A percentile compares a stretch with the other conserved stretches of the same genome.
Conservation (phyloP, 2,888 invertebrate genomes). For the Gymnoscelis rufifasciata region DNA sequence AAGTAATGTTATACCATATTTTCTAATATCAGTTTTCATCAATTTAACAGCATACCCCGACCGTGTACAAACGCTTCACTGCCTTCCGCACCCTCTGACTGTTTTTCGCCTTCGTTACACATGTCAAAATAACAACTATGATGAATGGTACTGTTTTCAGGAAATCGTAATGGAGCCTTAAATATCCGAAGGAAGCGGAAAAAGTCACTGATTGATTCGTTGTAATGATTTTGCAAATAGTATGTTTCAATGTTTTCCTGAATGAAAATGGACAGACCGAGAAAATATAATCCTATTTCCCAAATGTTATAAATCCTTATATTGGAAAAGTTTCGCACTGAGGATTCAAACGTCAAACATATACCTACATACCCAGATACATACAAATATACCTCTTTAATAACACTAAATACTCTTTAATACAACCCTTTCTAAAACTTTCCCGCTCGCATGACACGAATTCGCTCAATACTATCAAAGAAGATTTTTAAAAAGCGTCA, state of each 20-base stretch:
- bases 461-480: neutral
- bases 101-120: conserved; percentile 75
- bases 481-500: neutral
- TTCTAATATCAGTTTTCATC: no score
- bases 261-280: no score
- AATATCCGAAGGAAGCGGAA: conserved; percentile 32
- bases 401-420: no score
- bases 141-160: conserved; percentile 53
- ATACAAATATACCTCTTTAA: no score
- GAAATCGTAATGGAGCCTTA: conserved; percentile 64
- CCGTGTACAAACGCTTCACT: conserved; percentile 21
- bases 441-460: no score
- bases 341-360: no score
- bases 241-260: neutral
- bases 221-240: conserved; percentile 5
- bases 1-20: no score
- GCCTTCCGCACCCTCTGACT: conserved; percentile 45
- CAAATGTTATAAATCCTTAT: no score
- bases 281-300: no score
- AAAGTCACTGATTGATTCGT: conserved; percentile 11
- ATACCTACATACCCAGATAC: no score
- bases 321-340: no score
- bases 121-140: conserved; percentile 72
- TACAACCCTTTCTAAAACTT: no score
- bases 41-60: neutral